Conservation (phyloP, 2,797 vertebrate genomes). For the Chloroceryle amazona region DNA sequence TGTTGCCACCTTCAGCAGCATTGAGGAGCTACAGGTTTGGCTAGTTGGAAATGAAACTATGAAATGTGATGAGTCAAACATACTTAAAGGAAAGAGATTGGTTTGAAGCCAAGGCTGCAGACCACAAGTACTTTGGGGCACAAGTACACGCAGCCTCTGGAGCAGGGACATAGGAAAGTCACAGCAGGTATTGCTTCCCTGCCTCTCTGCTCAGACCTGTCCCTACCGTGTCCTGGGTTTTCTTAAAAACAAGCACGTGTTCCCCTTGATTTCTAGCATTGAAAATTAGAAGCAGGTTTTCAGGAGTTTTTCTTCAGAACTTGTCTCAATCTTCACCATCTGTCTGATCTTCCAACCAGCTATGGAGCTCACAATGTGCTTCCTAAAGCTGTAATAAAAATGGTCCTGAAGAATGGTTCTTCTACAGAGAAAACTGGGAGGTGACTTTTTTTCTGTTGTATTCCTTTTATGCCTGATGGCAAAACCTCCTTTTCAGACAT, state of each 20-base stretch:
- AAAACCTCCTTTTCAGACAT: background rate
- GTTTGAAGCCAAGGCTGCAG: constrained; percentile 36
- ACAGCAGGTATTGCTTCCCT: background rate
- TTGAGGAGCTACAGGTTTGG: constrained; percentile 76
- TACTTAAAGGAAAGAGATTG: constrained; percentile 43
- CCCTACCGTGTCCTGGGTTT: background rate
- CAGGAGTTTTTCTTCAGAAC: background rate
- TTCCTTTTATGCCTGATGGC: background rate
- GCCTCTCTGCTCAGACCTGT: background rate
- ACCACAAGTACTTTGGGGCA: constrained; percentile 43
- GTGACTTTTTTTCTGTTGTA: background rate
- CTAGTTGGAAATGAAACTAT: constrained; percentile 74
- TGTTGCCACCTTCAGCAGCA: constrained; percentile 74
- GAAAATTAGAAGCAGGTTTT: background rate
- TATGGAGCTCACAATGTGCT: rapidly evolving
- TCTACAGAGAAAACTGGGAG: background rate
- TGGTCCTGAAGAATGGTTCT: background rate
- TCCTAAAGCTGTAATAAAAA: background rate
- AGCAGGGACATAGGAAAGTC: constrained; percentile 12
- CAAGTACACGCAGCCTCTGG: background rate
- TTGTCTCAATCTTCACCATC: background rate
- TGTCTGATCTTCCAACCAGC: background rate
- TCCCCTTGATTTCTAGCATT: background rate
- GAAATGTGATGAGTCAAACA: constrained; percentile 76
- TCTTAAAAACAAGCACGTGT: background rate